Evolutionary conservation across 1,140 invertebrate genomes (phyloP), one percentile per base, ranked within the genome.

Genomic region (Cotesia glomerata): DNA sequence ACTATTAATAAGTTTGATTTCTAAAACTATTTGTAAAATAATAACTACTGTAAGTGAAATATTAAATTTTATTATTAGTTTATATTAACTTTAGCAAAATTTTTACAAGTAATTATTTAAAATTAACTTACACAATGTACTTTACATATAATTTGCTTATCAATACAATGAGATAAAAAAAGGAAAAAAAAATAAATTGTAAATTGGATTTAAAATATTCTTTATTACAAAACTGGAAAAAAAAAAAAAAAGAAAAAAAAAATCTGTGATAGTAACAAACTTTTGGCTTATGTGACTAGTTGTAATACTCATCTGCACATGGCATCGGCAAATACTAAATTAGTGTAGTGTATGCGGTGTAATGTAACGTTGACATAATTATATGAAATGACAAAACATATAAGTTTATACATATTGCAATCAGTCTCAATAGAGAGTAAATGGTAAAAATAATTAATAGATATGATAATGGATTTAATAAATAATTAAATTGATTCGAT

Each of bases 261-360:
- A 49, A 79, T 81, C 75, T 83, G 80, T 78, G 81, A 81, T 80
- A 82, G 81, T 83, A 84, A 84, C 81, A 84, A 84, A 84, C 81
- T 84, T 84, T 84, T 83, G 81, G 81, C 81, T 84, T 84, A 84
- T 82, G 77, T 84, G 82, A 84, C 82, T 84, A 84, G 82, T 83
- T 84, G 79, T 84, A 84, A 84, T 84, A 84, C 82, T 84, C 82
- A 80, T 80, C 81, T 81, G 81, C 82, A 84, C 26, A 26, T 26
- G 26, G 26, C 26, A 26, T 26, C 26, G 26, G 26, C 26, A 26
- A 26, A 84, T 84, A 84, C 81, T 84, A 84, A 83, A 81, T 82
- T 83, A 83, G 76, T 79, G 80, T 79, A 78, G 79, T 80, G 73
- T 74, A 73, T 75, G 69, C 58, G 58, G 69, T 73, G 71, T 45